A percentile compares a stretch with the other conserved stretches of the same genome.
Evolutionary conservation across 2,888 invertebrate genomes (phyloP).

Genomic region (Steinernema scapterisci): DNA sequence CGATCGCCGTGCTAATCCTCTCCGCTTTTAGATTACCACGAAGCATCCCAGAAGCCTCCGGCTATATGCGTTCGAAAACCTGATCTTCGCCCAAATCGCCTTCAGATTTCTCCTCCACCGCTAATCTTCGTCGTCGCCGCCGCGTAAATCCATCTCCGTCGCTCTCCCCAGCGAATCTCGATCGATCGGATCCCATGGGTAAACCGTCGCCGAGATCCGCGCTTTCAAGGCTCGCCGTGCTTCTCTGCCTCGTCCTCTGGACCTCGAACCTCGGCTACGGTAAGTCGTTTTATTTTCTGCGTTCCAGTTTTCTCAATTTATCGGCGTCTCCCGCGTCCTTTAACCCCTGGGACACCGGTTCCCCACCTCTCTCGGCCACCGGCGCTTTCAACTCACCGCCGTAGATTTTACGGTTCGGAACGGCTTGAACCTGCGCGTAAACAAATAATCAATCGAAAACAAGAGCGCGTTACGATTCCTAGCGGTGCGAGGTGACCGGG

Average conservation of each 20-base stretch:
- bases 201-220: background rate
- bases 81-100: background rate
- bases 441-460: constrained; percentile 19
- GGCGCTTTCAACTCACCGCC: background rate
- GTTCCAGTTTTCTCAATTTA: background rate
- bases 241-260: background rate
- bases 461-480: constrained; percentile 4
- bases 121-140: background rate
- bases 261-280: constrained; percentile 1
- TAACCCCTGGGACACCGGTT: background rate
- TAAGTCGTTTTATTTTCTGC: constrained; percentile 9
- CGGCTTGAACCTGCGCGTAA: background rate
- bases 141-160: background rate
- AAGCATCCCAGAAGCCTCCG: constrained; percentile 1
- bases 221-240: background rate
- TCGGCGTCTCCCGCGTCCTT: background rate
- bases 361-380: background rate
- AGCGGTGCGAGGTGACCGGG: background rate
- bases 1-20: constrained; percentile 18
- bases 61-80: constrained; percentile 28
- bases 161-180: background rate
- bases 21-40: constrained; percentile 19
- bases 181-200: constrained; percentile 7
- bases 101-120: constrained; percentile 6
- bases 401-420: background rate